phyloP scores from a whole-genome alignment of 53 echinoderm and acorn worm species.

The Apostichopus leukothele region DNA sequence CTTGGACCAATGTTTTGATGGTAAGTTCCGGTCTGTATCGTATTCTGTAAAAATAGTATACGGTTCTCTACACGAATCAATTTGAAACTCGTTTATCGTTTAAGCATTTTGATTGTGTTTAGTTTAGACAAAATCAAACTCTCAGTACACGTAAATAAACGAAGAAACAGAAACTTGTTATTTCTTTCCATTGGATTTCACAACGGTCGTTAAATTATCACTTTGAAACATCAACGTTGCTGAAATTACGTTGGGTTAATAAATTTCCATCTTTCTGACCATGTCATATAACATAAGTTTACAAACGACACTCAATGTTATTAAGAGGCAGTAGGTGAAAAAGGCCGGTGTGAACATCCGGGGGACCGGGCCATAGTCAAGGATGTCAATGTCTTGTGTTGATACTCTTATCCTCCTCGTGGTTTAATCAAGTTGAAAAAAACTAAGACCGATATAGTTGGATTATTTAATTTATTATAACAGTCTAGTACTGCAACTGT shows the following conservation, averaged over 20 bases:
- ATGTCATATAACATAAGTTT: no score
- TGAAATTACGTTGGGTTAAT: no score
- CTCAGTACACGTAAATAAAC: background rate
- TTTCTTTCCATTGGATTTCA: no score
- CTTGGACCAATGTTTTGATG: background rate
- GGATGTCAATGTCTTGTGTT: no score
- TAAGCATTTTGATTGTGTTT: background rate
- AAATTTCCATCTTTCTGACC: no score
- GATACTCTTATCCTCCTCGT: no score
- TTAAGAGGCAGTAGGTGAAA: no score
- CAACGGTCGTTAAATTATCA: no score
- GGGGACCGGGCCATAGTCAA: no score
- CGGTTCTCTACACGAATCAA: background rate
- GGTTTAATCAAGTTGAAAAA: background rate
- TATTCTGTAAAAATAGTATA: background rate
- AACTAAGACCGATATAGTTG: background rate
- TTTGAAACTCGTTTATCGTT: background rate
- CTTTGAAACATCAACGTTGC: no score
- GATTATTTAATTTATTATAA: background rate
- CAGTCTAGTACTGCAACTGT: background rate
- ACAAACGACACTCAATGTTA: no score
- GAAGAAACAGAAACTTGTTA: background rate
- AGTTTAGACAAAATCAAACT: background rate
- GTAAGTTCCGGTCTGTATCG: background rate
- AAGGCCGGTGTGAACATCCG: no score